These are phyloP conservation scores for Tympanoctomys barrerae DNA, from an alignment of 2,797 vertebrate species.

Conservation along the genomic window DNA sequence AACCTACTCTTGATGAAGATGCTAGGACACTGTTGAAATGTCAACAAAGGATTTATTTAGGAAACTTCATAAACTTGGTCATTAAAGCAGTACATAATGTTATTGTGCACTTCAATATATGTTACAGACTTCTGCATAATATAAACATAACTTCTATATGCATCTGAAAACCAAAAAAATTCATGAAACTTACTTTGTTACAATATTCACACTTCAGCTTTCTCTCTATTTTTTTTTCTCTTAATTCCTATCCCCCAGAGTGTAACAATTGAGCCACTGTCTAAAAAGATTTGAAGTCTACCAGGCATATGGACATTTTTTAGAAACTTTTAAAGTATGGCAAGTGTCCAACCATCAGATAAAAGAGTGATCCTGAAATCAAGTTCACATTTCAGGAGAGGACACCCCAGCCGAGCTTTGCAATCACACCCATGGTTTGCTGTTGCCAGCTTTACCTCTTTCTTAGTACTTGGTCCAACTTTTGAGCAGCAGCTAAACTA, in stretches of 20 bases:
- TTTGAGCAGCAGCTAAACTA: conserved; percentile 41
- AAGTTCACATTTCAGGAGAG: not conserved
- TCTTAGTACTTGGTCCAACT: not conserved
- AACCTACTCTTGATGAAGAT: not conserved
- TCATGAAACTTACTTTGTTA: not conserved
- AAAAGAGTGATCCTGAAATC: not conserved
- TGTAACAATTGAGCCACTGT: not conserved
- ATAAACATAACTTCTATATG: not conserved
- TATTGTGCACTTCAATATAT: not conserved
- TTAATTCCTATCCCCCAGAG: not conserved
- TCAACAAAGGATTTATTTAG: not conserved
- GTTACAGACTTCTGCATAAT: not conserved
- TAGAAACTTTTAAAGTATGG: not conserved
- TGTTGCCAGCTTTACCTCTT: not conserved
- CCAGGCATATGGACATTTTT: not conserved
- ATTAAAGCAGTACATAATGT: not conserved
- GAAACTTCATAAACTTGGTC: not conserved
- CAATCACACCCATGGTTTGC: not conserved
- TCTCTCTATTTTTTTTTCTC: not conserved
- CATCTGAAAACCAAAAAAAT: not conserved
- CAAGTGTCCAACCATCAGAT: not conserved
- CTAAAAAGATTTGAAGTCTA: not conserved
- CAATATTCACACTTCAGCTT: not conserved
- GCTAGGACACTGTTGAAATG: not conserved
- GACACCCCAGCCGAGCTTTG: not conserved